Percentiles rank a stretch among this genome's conserved stretches.
Conservation (phyloP, 2,888 invertebrate genomes). For the Drosophila longiperda region DNA sequence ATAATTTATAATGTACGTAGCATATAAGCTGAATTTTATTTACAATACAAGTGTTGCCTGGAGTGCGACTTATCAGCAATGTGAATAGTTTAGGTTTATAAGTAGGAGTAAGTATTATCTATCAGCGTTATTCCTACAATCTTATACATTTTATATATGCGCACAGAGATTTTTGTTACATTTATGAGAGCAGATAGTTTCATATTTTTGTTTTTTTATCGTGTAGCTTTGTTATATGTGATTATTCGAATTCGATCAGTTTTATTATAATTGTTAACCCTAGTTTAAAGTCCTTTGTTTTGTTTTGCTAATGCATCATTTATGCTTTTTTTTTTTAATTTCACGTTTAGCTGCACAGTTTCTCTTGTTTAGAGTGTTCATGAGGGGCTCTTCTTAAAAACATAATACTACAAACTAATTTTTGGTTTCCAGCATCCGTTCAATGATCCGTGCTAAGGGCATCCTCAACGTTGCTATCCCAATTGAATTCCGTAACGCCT, state of each 20-base stretch:
- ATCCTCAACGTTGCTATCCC: slow-evolving; percentile 93
- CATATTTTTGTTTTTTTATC: neutral
- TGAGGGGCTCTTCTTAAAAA: slow-evolving; percentile 40
- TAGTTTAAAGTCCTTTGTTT: slow-evolving; percentile 77
- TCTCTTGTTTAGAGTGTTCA: slow-evolving; percentile 14
- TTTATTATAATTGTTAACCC: slow-evolving; percentile 44
- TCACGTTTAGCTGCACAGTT: slow-evolving; percentile 36
- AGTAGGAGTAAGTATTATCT: slow-evolving; percentile 17
- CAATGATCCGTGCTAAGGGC: slow-evolving; percentile 85
- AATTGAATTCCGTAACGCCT: slow-evolving; percentile 94
- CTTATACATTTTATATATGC: slow-evolving; percentile 14
- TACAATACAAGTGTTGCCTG: slow-evolving; percentile 50
- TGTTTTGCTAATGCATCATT: slow-evolving; percentile 48
- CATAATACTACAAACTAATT: slow-evolving; percentile 67
- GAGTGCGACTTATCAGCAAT: slow-evolving; percentile 42
- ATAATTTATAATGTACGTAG: slow-evolving; percentile 31
- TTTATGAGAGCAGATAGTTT: slow-evolving; percentile 43
- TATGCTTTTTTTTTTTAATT: slow-evolving; percentile 22
- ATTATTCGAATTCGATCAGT: slow-evolving; percentile 28
- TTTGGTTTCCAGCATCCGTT: slow-evolving; percentile 62
- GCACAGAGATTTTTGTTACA: slow-evolving; percentile 50
- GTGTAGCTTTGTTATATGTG: slow-evolving; percentile 23
- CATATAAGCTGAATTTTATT: slow-evolving; percentile 46
- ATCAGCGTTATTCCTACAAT: slow-evolving; percentile 28
- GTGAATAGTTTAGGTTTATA: slow-evolving; percentile 33